phyloP scores from a whole-genome alignment of 2,797 vertebrate species.

The Huso huso region DNA sequence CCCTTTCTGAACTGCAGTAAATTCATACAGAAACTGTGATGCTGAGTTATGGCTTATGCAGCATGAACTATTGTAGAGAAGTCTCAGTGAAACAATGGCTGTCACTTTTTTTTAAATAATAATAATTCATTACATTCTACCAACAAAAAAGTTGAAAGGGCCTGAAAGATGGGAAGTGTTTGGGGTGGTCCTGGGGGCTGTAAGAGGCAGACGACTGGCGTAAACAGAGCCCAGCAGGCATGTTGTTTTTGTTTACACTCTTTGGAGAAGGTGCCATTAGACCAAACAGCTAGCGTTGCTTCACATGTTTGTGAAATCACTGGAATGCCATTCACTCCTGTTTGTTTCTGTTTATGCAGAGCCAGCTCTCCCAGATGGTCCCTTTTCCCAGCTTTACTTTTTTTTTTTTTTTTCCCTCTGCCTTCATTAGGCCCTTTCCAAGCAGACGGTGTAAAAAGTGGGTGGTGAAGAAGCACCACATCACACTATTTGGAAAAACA shows the following conservation, averaged over 20 bases:
- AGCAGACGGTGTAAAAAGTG: constrained; percentile 24
- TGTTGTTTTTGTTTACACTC: constrained; percentile 66
- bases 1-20: too few species aligned
- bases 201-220: constrained; percentile 52
- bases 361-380: constrained; percentile 45
- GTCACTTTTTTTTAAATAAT: too few species aligned
- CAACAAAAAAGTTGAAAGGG: constrained; percentile 14
- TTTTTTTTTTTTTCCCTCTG: constrained; percentile 4
- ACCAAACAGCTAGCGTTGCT: constrained; percentile 42
- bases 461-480: constrained; percentile 26
- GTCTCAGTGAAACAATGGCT: too few species aligned
- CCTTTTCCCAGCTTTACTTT: constrained; percentile 11
- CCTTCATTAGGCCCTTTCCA: constrained; percentile 16
- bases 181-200: constrained; percentile 32
- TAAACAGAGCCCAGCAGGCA: constrained; percentile 63
- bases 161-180: constrained; percentile 39
- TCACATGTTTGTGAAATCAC: constrained; percentile 45
- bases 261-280: constrained; percentile 31
- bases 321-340: constrained; percentile 30
- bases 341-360: constrained; percentile 28
- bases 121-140: constrained; percentile 41
- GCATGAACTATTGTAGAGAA: too few species aligned
- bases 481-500: constrained; percentile 21
- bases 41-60: too few species aligned
- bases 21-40: too few species aligned